A percentile compares a stretch with the other conserved stretches of the same genome.
Conservation (phyloP, 2,797 vertebrate species). For the Acestrorhynchus altus region DNA sequence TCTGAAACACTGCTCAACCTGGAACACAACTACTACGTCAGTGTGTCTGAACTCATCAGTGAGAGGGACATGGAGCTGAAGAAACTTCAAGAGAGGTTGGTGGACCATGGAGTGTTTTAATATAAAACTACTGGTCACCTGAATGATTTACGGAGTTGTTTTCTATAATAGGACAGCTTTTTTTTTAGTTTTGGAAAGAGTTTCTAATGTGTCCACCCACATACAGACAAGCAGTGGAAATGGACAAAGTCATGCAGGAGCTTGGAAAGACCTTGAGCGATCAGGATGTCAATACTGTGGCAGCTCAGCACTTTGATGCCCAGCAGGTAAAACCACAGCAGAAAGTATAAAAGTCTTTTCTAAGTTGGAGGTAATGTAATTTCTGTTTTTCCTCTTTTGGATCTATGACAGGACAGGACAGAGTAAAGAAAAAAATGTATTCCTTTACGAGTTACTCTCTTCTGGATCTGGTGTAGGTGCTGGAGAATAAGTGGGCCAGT, state of each 20-base stretch:
- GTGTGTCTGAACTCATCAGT: slow-evolving; percentile 95
- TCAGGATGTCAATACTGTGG: slow-evolving; percentile 94
- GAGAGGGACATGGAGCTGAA: slow-evolving; percentile 95
- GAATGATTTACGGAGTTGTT: background rate
- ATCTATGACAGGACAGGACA: too few species aligned
- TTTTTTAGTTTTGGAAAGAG: too few species aligned
- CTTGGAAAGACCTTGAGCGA: slow-evolving; percentile 92
- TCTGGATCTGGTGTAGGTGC: slow-evolving; percentile 73
- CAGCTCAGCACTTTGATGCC: slow-evolving; percentile 94
- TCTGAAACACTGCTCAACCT: slow-evolving; percentile 95
- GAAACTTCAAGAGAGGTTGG: slow-evolving; percentile 93
- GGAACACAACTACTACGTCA: slow-evolving; percentile 98
- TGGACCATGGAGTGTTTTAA: slow-evolving; percentile 3
- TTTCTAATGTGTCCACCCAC: background rate
- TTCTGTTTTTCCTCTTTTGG: too few species aligned
- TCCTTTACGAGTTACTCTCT: background rate
- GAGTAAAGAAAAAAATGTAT: too few species aligned
- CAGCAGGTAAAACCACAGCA: slow-evolving; percentile 84
- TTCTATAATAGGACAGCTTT: background rate
- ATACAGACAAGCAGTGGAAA: slow-evolving; percentile 88
- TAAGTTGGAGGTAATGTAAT: too few species aligned
- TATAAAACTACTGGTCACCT: too few species aligned
- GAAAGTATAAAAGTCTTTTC: too few species aligned
- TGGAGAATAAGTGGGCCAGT: slow-evolving; percentile 95
- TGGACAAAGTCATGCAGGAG: slow-evolving; percentile 97